A percentile compares a stretch with the other conserved stretches of the same genome.
phyloP scores from a whole-genome alignment of 1,140 invertebrate species.

The Eumaeus atala region DNA sequence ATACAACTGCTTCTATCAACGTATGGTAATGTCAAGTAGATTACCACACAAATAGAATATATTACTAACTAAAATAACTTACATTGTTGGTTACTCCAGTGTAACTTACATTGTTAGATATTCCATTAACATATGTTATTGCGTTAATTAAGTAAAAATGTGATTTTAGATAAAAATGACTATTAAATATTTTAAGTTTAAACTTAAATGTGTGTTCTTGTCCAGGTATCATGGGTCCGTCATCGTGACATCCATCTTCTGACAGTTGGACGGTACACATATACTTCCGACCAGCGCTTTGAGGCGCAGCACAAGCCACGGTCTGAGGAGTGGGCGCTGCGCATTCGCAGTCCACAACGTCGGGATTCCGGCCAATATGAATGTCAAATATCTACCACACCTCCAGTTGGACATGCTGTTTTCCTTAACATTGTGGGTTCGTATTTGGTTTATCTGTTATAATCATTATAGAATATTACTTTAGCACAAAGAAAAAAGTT shows the following conservation, averaged over 20 bases:
- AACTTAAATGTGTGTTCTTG: neutral
- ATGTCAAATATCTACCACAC: slow-evolving; percentile 91
- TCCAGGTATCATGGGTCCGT: slow-evolving; percentile 92
- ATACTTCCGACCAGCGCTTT: slow-evolving; percentile 89
- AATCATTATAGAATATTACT: too few species aligned
- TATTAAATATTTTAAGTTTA: neutral
- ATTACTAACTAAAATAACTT: too few species aligned
- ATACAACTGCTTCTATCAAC: too few species aligned
- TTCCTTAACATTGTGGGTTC: slow-evolving; percentile 87
- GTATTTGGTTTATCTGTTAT: slow-evolving; percentile 44
- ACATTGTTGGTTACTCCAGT: too few species aligned
- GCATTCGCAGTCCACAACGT: slow-evolving; percentile 78
- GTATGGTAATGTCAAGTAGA: too few species aligned
- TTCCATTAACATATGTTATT: too few species aligned
- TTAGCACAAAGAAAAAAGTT: too few species aligned
- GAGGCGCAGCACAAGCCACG: slow-evolving; percentile 84
- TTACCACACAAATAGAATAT: too few species aligned
- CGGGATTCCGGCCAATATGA: slow-evolving; percentile 89
- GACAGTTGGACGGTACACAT: slow-evolving; percentile 89
- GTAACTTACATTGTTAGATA: too few species aligned
- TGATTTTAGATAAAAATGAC: neutral
- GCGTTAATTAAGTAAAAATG: too few species aligned
- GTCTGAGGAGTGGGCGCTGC: slow-evolving; percentile 69
- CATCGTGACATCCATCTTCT: slow-evolving; percentile 89
- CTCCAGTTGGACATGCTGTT: slow-evolving; percentile 85